Conservation (phyloP, 2,797 vertebrate species). For the Typhlichthys subterraneus region DNA sequence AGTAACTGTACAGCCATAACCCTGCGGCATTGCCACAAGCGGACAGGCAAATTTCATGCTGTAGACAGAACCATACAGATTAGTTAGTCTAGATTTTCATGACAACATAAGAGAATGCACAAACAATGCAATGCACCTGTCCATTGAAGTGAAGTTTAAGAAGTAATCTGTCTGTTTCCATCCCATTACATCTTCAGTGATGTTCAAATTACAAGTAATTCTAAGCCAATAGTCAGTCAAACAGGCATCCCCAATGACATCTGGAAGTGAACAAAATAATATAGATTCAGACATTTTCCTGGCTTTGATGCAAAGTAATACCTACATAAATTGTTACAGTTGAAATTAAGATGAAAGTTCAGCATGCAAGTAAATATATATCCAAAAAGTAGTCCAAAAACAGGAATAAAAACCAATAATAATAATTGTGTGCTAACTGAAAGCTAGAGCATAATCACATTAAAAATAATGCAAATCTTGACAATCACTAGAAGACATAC, state of each 20-base stretch:
- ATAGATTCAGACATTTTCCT: no score
- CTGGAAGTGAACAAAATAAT: constrained; percentile 31
- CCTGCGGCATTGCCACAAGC: constrained; percentile 20
- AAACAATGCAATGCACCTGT: rapidly evolving
- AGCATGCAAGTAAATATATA: no score
- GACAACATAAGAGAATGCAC: not conserved
- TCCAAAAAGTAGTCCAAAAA: no score
- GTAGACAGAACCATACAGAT: constrained; percentile 4
- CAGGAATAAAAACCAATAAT: no score
- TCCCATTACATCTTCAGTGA: constrained; percentile 4
- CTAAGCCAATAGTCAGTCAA: constrained; percentile 29
- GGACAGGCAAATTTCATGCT: constrained; percentile 35
- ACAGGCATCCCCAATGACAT: constrained; percentile 32
- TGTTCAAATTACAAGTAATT: constrained; percentile 55
- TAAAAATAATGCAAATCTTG: no score
- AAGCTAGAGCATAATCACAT: no score
- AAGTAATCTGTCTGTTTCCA: constrained; percentile 21
- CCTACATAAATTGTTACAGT: no score
- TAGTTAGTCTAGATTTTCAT: no score
- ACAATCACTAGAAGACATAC: no score
- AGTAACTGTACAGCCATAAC: constrained; percentile 33
- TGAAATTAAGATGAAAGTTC: no score
- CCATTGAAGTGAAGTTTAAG: constrained; percentile 8
- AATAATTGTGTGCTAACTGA: no score
- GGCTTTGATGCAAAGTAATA: no score